Conservation (phyloP, 2,888 invertebrate species). For the Cheilosia vernalis region DNA sequence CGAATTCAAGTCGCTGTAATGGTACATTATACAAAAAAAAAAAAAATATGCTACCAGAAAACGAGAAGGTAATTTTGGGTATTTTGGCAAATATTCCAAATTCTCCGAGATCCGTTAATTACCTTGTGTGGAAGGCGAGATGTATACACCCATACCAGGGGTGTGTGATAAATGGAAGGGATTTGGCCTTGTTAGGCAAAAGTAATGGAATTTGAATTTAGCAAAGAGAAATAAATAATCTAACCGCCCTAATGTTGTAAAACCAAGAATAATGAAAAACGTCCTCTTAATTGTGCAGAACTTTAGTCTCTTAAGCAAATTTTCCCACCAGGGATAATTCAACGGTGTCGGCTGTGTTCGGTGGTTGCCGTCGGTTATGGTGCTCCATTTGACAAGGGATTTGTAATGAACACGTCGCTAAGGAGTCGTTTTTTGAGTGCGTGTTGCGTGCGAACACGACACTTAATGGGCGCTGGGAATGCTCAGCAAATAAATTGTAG, state of each 20-base stretch:
- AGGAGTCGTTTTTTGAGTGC: constrained; percentile 18
- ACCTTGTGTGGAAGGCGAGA: constrained; percentile 6
- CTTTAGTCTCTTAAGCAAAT: constrained; percentile 38
- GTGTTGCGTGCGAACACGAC: constrained; percentile 49
- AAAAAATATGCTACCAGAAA: background rate
- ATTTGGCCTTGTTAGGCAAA: background rate
- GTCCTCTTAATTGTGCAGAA: constrained; percentile 10
- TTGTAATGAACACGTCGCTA: constrained; percentile 10
- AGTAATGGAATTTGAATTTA: constrained; percentile 6
- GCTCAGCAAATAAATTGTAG: constrained; percentile 39
- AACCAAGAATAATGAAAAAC: constrained; percentile 1
- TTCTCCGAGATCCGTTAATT: constrained; percentile 2
- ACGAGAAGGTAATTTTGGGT: background rate
- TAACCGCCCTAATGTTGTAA: background rate
- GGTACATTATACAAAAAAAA: too few species aligned
- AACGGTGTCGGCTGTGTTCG: background rate
- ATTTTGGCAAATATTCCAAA: constrained; percentile 29
- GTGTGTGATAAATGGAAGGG: constrained; percentile 32
- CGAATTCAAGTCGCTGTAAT: constrained; percentile 5
- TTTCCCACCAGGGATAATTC: constrained; percentile 24
- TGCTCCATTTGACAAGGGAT: constrained; percentile 28
- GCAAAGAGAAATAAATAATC: background rate
- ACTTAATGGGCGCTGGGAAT: constrained; percentile 22
- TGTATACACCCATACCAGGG: constrained; percentile 1
- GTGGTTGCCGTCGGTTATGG: constrained; percentile 17